These are phyloP conservation scores for Typhlichthys subterraneus DNA, from an alignment of 2,797 vertebrate genomes.

Conservation along the genomic window DNA sequence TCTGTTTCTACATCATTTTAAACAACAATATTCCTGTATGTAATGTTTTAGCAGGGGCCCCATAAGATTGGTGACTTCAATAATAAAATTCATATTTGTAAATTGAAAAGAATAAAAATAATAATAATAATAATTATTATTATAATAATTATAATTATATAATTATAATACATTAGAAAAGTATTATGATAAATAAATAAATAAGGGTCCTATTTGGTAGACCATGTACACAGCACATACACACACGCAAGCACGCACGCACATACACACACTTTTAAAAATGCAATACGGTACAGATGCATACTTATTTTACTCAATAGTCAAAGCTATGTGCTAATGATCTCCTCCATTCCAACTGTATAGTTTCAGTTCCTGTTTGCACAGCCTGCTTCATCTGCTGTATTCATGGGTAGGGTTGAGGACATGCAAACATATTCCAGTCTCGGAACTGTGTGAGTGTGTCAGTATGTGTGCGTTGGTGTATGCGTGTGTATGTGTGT, in stretches of 20 bases:
- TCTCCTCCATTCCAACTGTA: constrained; percentile 12
- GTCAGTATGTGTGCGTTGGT: background rate
- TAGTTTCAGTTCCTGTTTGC: constrained; percentile 10
- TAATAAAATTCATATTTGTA: too few relatives aligned
- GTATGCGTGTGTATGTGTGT: background rate
- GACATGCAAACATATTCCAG: constrained; percentile 47
- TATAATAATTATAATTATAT: too few relatives aligned
- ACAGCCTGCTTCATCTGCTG: background rate
- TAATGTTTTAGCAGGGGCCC: too few relatives aligned
- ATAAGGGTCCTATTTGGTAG: too few relatives aligned
- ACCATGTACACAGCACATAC: background rate
- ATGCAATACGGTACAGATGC: background rate
- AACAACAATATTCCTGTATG: too few relatives aligned
- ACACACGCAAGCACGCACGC: background rate
- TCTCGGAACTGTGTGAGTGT: background rate
- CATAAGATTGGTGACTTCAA: too few relatives aligned
- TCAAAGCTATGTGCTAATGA: constrained; percentile 26
- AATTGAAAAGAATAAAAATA: too few relatives aligned
- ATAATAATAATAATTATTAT: too few relatives aligned
- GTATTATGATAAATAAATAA: too few relatives aligned
- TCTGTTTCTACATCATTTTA: too few relatives aligned
- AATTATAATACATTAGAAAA: too few relatives aligned
- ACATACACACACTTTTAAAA: background rate
- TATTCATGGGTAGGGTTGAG: constrained; percentile 38
- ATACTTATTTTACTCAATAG: background rate